Conservation (phyloP, 2,113 vertebrate genomes). For the Desmodus rotundus region DNA sequence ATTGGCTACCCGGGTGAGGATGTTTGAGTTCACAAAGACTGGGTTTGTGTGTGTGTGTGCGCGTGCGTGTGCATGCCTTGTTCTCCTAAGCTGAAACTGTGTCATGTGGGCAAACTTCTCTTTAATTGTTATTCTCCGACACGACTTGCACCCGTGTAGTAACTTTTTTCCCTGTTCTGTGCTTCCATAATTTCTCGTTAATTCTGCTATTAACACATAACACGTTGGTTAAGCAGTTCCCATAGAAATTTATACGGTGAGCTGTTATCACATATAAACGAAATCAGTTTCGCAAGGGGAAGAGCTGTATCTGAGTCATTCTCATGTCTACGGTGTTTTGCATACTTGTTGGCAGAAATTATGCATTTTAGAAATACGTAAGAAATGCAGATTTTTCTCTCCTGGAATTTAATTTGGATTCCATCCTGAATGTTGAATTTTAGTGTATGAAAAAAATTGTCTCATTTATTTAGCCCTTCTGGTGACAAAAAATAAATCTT, state of each 20-base stretch:
- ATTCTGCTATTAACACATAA: not conserved
- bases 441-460: not conserved
- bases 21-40: not conserved
- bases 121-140: not conserved
- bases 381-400: not conserved
- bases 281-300: not conserved
- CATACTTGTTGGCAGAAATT: not conserved
- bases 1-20: not conserved
- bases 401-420: not conserved
- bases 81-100: not conserved
- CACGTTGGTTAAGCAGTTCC: not conserved
- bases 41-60: too few relatives aligned
- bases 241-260: not conserved
- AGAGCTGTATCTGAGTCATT: not conserved
- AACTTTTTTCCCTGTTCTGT: not conserved
- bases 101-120: fast-evolving
- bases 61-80: not conserved
- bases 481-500: not conserved
- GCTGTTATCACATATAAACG: not conserved
- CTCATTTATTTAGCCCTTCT: not conserved
- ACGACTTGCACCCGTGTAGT: not conserved
- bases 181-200: not conserved
- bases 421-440: not conserved
- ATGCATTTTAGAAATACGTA: not conserved
- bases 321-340: not conserved